These are phyloP conservation scores for Melanerpes formicivorus DNA, from an alignment of 2,113 vertebrate species.

Conservation along the genomic window DNA sequence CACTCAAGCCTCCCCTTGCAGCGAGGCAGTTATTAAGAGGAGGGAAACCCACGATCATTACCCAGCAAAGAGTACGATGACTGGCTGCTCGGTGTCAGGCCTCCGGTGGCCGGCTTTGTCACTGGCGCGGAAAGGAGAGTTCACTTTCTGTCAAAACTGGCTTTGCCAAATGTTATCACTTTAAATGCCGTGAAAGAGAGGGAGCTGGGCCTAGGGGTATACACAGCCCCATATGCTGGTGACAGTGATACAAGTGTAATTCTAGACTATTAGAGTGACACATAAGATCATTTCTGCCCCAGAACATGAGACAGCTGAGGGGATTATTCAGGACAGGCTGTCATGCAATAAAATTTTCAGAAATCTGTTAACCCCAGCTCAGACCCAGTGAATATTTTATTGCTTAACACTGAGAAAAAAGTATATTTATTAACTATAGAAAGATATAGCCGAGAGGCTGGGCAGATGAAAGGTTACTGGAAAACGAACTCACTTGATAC, in stretches of 20 bases:
- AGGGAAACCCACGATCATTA: slow-evolving; percentile 86
- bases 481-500: background rate
- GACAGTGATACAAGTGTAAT: slow-evolving; percentile 97
- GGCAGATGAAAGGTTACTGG: slow-evolving; percentile 63
- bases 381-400: slow-evolving; percentile 95
- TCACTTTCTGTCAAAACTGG: slow-evolving; percentile 88
- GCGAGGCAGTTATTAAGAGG: slow-evolving; percentile 70
- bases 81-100: slow-evolving; percentile 84
- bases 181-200: slow-evolving; percentile 93
- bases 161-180: slow-evolving; percentile 93
- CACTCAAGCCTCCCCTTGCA: slow-evolving; percentile 64
- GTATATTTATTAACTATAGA: slow-evolving; percentile 90
- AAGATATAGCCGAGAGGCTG: slow-evolving; percentile 78
- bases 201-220: slow-evolving; percentile 93
- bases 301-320: slow-evolving; percentile 87
- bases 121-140: slow-evolving; percentile 79
- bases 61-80: slow-evolving; percentile 82
- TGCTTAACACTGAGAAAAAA: slow-evolving; percentile 78
- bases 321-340: slow-evolving; percentile 89
- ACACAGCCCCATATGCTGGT: slow-evolving; percentile 93
- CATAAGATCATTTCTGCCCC: slow-evolving; percentile 86
- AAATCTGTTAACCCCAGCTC: slow-evolving; percentile 93
- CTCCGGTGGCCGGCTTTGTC: slow-evolving; percentile 87
- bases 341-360: slow-evolving; percentile 92
- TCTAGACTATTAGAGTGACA: slow-evolving; percentile 95